A percentile compares a stretch with the other conserved stretches of the same genome.
Conservation (phyloP, 2,888 invertebrate species). For the Drosophila yooni region DNA sequence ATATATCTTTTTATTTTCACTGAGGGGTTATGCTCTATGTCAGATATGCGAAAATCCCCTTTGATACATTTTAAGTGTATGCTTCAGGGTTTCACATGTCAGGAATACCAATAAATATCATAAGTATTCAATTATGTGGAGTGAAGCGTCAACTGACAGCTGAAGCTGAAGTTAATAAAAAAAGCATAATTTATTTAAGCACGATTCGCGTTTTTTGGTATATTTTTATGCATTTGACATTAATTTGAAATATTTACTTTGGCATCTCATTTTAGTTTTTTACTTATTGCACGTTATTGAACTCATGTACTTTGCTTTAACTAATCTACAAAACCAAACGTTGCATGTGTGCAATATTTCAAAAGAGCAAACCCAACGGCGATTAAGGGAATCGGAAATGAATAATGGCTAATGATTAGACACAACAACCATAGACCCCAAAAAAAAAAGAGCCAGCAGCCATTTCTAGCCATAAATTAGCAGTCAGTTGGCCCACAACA, state of each 20-base stretch:
- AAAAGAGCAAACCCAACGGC: constrained; percentile 27
- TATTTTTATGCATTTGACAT: neutral
- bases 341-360: constrained; percentile 42
- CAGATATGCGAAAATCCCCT: constrained; percentile 20
- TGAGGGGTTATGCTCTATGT: constrained; percentile 4
- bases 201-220: neutral
- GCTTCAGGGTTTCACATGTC: constrained; percentile 11
- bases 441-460: constrained; percentile 47
- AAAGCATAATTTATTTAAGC: neutral
- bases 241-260: neutral
- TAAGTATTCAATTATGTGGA: constrained; percentile 40
- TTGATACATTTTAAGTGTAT: constrained; percentile 43
- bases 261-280: neutral
- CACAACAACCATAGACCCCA: constrained; percentile 29
- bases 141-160: constrained; percentile 11
- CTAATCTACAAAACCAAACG: constrained; percentile 27
- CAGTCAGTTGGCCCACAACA: constrained; percentile 24
- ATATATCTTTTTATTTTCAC: constrained; percentile 3
- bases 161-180: neutral
- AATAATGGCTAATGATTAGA: constrained; percentile 69
- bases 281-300: neutral
- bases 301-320: neutral
- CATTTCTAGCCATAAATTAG: constrained; percentile 68
- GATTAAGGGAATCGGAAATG: constrained; percentile 43
- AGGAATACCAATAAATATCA: constrained; percentile 22